Evolutionary conservation across 2,113 vertebrate species (phyloP).

Genomic region (Strix uralensis): DNA sequence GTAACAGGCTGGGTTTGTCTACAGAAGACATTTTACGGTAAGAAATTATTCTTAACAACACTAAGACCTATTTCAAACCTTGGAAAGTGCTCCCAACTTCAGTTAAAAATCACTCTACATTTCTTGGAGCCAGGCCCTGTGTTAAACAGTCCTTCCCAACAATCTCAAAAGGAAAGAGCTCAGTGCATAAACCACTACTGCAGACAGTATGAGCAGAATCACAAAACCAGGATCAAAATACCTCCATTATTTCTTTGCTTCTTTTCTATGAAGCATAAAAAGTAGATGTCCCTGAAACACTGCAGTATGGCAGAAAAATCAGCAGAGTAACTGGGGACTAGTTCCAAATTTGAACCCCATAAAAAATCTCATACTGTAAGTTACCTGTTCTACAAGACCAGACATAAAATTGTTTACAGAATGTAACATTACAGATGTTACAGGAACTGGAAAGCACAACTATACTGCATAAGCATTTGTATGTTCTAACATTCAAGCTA

Average conservation of each 20-base stretch:
- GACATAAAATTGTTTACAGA: neutral
- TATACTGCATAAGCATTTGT: neutral
- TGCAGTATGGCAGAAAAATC: neutral
- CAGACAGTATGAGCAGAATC: neutral
- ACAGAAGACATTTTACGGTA: slow-evolving; percentile 7
- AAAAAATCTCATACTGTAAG: neutral
- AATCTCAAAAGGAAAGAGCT: neutral
- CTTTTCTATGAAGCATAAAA: neutral
- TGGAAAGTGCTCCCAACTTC: neutral
- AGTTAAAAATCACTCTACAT: neutral
- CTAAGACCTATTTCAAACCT: neutral
- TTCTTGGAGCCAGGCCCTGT: neutral
- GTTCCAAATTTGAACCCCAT: neutral
- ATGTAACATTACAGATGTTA: neutral
- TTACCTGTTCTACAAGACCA: neutral
- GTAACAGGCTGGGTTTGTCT: slow-evolving; percentile 87
- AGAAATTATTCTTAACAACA: neutral
- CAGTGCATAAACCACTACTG: neutral
- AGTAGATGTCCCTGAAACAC: neutral
- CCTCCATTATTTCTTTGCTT: neutral
- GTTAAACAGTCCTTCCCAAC: neutral
- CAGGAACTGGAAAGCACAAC: neutral
- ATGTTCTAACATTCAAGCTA: neutral
- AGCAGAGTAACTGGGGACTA: neutral
- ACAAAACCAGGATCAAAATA: neutral